These are phyloP conservation scores for Acrocephalus kingi DNA, from an alignment of 2,113 vertebrate species.

Conservation along the genomic window DNA sequence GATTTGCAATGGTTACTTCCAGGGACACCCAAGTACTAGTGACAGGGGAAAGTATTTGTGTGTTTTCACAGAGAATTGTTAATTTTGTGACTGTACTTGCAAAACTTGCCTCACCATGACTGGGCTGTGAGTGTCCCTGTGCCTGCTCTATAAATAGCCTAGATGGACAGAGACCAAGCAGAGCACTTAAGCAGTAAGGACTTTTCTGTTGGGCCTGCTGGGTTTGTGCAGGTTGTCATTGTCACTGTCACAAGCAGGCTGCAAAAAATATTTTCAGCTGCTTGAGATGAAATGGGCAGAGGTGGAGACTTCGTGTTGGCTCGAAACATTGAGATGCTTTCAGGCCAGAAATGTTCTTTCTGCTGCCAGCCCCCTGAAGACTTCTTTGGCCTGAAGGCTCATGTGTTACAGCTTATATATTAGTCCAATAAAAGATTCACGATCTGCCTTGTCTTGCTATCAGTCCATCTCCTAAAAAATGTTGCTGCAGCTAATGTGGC, in stretches of 20 bases:
- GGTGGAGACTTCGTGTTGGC: constrained; percentile 9
- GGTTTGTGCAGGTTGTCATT: not conserved
- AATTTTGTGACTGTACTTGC: fast-evolving
- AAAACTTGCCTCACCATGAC: not conserved
- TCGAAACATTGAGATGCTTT: not conserved
- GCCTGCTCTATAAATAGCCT: constrained; percentile 24
- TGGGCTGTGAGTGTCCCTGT: not conserved
- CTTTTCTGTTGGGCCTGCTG: not conserved
- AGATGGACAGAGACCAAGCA: constrained; percentile 8
- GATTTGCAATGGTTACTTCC: not conserved
- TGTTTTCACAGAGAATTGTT: not conserved
- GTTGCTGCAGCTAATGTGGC: not conserved
- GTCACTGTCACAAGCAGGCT: not conserved
- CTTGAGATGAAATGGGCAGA: constrained; percentile 13
- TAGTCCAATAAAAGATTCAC: not conserved
- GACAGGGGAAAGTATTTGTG: not conserved
- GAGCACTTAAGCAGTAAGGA: not conserved
- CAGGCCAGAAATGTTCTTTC: not conserved
- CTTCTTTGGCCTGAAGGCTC: not conserved
- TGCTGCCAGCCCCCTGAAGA: not conserved
- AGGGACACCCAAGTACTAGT: not conserved
- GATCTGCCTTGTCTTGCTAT: not conserved
- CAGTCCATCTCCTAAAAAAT: not conserved
- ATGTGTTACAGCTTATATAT: not conserved
- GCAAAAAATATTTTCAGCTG: constrained; percentile 13